These are phyloP conservation scores for Amblyraja radiata DNA, from an alignment of 2,797 vertebrate genomes.

Conservation along the genomic window DNA sequence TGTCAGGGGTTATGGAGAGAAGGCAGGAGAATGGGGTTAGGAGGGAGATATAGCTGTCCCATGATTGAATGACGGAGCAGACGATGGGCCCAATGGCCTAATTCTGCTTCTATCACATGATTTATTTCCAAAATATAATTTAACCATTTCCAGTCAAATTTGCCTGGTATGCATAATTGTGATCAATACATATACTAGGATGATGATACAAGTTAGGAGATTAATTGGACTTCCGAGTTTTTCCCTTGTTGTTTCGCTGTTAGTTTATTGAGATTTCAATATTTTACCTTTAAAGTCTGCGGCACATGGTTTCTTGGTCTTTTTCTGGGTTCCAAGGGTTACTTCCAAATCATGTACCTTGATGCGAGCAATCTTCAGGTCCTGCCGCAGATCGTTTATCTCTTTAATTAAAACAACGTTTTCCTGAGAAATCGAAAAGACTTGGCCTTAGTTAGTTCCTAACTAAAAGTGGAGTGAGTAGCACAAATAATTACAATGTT, in stretches of 20 bases:
- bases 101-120: no score
- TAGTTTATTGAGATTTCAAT: neutral
- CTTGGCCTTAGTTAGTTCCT: neutral
- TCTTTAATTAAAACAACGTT: slow-evolving; percentile 75
- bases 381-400: slow-evolving; percentile 72
- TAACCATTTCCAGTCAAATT: neutral
- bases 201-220: neutral
- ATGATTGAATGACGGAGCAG: no score
- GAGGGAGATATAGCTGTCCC: no score
- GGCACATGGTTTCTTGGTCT: slow-evolving; percentile 39
- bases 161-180: neutral
- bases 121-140: neutral
- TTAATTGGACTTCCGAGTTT: neutral
- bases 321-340: slow-evolving; percentile 51
- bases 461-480: neutral
- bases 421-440: slow-evolving; percentile 60
- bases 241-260: neutral
- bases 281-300: slow-evolving; percentile 23
- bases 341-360: slow-evolving; percentile 58
- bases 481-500: neutral
- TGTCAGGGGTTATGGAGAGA: no score
- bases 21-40: no score
- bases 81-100: no score
- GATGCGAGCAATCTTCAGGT: slow-evolving; percentile 57
- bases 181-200: neutral